Base-by-base conservation (phyloP, 64 coral and sea anemone genomes). In the Stylophora pistillata region DNA sequence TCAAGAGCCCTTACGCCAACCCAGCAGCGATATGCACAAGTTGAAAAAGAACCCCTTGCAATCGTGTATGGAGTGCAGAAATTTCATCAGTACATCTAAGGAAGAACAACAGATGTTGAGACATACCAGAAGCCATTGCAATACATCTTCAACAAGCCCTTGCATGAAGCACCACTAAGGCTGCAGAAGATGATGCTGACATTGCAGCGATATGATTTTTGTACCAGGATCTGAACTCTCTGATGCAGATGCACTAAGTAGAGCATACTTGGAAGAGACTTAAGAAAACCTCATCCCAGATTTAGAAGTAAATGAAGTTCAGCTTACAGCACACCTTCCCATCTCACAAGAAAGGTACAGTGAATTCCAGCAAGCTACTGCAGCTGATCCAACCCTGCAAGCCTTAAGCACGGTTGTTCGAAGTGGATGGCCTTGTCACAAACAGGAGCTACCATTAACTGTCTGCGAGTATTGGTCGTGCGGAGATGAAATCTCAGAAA, bases 261-360 rank as follows among this genome's bases (percentile, higher is more conserved):
- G 79, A 37, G 17, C 77, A 14, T 82, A 82, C 74, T 30, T 89
- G 4, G 17, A 47, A 52, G 91, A 93, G 53, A 85, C 87, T 13
- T 88, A 73, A 1, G 88, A 97, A 85, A 73, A 41, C 30, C 76
- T 96, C 25, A 55, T 87, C 17, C 78, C 66, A 90, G 91, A 97
- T 15, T 61, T 93, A 0, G 91, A 97, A 90, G 82, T 93, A 1
- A 87, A 86, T 83, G 87, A 93, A 87, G 60, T 93, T 55, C 53
- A 56, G 57, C 47, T 93, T 23, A 83, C 95, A 31, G 58, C 86
- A n/a, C 88, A 97, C 10, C 57, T 97, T 53, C 95, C 87, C 31
- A 87, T 93, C 27, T 96, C 95, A 87, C 79, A 56, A 23, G 77
- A 92, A 16, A 95, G 81, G 66, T 96, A 86, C n/a, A 18, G 33